Evolutionary conservation across 2,888 invertebrate species (phyloP).

Genomic region (Lasioglossum vierecki): DNA sequence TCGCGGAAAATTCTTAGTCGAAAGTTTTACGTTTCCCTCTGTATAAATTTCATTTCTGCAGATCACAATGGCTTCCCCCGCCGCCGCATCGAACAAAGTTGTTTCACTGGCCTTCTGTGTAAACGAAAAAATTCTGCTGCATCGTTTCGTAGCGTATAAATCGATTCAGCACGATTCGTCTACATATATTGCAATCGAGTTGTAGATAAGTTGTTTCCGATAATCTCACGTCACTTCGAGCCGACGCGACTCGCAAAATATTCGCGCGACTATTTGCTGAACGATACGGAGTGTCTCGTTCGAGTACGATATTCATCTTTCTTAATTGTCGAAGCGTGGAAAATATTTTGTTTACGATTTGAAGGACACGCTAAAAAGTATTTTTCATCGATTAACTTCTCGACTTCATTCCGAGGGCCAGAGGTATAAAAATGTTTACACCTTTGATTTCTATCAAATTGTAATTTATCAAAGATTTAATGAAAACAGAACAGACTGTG

Average conservation of each 20-base stretch:
- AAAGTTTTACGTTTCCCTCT: not conserved
- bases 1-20: not conserved
- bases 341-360: not conserved
- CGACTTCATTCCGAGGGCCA: not conserved
- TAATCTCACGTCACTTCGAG: not conserved
- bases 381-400: not conserved
- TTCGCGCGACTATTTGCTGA: not conserved
- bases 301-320: not conserved
- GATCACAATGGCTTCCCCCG: not conserved
- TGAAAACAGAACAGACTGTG: too few relatives aligned
- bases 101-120: not conserved
- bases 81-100: not conserved
- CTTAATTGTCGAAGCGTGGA: not conserved
- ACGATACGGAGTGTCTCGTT: not conserved
- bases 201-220: not conserved
- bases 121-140: not conserved
- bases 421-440: not conserved
- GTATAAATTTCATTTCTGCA: constrained; percentile 1
- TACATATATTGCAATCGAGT: not conserved
- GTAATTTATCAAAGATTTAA: not conserved
- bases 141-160: not conserved
- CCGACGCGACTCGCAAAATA: not conserved
- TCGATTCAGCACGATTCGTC: not conserved
- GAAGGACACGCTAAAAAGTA: not conserved
- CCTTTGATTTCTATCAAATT: not conserved